Base-by-base conservation (phyloP, 1,140 invertebrate genomes). In the Anastrepha ludens region DNA sequence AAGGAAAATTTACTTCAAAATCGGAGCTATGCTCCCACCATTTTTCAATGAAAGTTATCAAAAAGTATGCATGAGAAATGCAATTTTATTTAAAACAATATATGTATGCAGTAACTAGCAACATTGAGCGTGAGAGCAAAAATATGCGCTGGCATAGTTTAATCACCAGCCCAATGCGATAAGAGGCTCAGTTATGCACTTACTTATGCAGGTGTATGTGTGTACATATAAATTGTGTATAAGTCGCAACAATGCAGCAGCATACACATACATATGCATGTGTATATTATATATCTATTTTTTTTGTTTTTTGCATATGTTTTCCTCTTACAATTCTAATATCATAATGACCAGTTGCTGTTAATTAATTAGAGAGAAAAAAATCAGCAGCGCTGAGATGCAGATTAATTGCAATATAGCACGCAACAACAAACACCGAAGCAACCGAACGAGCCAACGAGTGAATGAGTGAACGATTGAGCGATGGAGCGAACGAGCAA, bases 331-430 rank as follows among this genome's bases (percentile, higher is more conserved):
- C 74, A 55, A 81, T 81, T 81, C 74, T 81, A 81, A 81, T 55
- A 81, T 47, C 50, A 81, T 81, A 81, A 81, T 55, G 74, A 81
- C 74, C 74, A 81, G 74, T 81, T 81, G 74, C 74, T 29, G 74
- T 29, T 81, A 81, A 55, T 81, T 81, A 81, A 81, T 81, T n/a
- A 81, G 74, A 55, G 47, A 74, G 47, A 47, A 74, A 7, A n/a
- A 55, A 9, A 2, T 20, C 5, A 5, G 0, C 47, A 81, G 47
- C 74, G 47, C 47, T 55, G 47, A 81, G 55, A 81, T 81, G 74
- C 74, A 55, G 74, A 81, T 81, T 81, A 81, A 81, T 81, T 81
- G 74, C 74, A 81, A n/a, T 8, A 58, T n/a, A 81, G 5, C 74
- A 81, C n/a, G 74, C 74, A 55, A 81, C 13, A 29, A 29, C 29